Evolutionary conservation across 2,888 invertebrate species (phyloP).

Genomic region (Drosophila basisetae): DNA sequence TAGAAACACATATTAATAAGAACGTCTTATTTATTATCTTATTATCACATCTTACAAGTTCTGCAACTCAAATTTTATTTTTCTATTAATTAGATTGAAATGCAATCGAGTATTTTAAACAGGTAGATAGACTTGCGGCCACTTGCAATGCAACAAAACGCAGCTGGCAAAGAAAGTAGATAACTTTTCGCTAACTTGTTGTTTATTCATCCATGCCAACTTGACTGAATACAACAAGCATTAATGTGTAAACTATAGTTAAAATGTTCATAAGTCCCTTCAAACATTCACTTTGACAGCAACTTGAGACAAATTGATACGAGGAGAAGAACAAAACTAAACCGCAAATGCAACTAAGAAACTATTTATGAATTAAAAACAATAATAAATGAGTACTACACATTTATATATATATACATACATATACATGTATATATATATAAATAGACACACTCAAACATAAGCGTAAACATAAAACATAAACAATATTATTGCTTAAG

Average conservation of each 20-base stretch:
- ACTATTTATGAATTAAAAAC: slow-evolving; percentile 22
- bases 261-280: neutral
- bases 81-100: neutral
- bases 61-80: neutral
- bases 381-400: slow-evolving; percentile 8
- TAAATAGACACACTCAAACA: slow-evolving; percentile 6
- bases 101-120: neutral
- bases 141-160: neutral
- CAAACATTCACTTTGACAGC: slow-evolving; percentile 4
- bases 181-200: neutral
- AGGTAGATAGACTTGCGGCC: neutral
- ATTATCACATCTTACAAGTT: neutral
- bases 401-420: neutral
- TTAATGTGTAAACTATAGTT: neutral
- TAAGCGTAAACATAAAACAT: slow-evolving; percentile 25
- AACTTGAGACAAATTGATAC: neutral
- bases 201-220: neutral
- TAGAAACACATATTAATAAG: neutral
- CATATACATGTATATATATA: slow-evolving; percentile 11
- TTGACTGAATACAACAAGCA: slow-evolving; percentile 4
- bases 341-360: slow-evolving; percentile 7
- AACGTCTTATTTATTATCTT: neutral
- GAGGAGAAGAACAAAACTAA: slow-evolving; percentile 6
- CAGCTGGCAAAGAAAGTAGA: slow-evolving; percentile 1
- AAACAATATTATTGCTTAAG: slow-evolving; percentile 47